These are phyloP conservation scores for Odiellus spinosus DNA, from an alignment of 2,888 invertebrate species.

Conservation along the genomic window DNA sequence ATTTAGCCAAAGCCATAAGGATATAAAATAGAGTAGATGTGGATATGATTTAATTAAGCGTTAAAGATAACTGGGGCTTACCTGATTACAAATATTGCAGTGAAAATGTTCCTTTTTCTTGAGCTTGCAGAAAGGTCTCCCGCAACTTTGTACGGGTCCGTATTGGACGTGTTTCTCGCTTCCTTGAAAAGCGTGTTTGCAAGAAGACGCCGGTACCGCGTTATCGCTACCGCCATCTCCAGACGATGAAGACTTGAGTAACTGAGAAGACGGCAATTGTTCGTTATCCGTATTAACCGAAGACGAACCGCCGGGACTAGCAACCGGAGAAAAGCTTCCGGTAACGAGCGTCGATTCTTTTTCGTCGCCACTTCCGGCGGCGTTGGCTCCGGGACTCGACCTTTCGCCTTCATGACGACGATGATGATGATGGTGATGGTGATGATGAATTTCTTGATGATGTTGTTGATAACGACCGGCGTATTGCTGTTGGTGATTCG, in stretches of 20 bases:
- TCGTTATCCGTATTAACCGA: conserved; percentile 2
- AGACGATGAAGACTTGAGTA: conserved; percentile 8
- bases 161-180: conserved; percentile 35
- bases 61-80: conserved; percentile 21
- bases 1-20: no score
- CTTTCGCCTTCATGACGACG: no score
- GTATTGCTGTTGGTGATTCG: neutral
- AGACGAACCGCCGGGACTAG: no score
- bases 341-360: neutral
- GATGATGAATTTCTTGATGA: conserved; percentile 4
- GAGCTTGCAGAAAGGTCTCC: conserved; percentile 60
- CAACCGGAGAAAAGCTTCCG: neutral
- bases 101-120: conserved; percentile 62
- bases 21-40: no score
- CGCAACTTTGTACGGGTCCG: conserved; percentile 49
- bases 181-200: conserved; percentile 11
- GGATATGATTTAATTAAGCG: no score
- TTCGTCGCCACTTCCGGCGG: neutral
- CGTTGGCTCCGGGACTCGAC: no score
- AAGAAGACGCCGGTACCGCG: conserved; percentile 10
- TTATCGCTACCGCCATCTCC: no score
- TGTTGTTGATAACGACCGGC: neutral
- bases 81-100: conserved; percentile 61
- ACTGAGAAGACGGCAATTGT: conserved; percentile 13
- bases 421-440: neutral